Base-by-base conservation (phyloP, 2,113 vertebrate genomes). In the Thamnaconus septentrionalis region DNA sequence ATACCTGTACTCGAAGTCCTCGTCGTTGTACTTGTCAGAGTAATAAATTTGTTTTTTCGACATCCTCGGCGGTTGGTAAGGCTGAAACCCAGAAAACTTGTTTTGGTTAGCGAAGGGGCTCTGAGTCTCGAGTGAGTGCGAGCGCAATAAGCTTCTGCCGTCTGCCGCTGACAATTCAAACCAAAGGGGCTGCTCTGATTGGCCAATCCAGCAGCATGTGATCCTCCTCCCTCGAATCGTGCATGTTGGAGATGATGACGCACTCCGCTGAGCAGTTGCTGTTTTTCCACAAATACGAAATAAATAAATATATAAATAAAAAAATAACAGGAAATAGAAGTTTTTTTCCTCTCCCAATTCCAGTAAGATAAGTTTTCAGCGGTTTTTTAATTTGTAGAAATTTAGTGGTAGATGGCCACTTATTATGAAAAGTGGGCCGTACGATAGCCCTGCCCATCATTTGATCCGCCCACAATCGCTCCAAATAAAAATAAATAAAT, bases 41-140 rank as follows among this genome's bases (percentile, higher is more conserved):
- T 93, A 93, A 75, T 89, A 89, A 71, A 93, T 93, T 44, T 90
- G 87, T 59, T 90, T 93, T 49, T 91, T 91, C 5, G 92, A 91
- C 91, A 92, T 92, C 8, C 72, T 69, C 9, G 31, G 56, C 56
- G 64, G 47, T 1, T 5, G 12, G 41, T 44, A 65, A 11, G 3
- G 53, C 12, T 60, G 44, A 53, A 8, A 10, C 57, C 11, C 1
- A 31, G 12, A 53, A 41, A 55, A 6, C 4, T 3, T 11, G 52
- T 53, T 62, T 40, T 3, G 0, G 1, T 6, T 11, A 7, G 31
- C 7, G 40, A 31, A 56, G 46, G 0, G 31, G 6, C 56, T 45
- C 7, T n/a, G 7, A 7, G 2, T 6, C 11, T 6, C 8, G 5
- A 11, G 4, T 10, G 47, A 61, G 18, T 31, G 52, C 45, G 54